Conservation (phyloP, 2,797 vertebrate genomes). For the Eospalax fontanierii region DNA sequence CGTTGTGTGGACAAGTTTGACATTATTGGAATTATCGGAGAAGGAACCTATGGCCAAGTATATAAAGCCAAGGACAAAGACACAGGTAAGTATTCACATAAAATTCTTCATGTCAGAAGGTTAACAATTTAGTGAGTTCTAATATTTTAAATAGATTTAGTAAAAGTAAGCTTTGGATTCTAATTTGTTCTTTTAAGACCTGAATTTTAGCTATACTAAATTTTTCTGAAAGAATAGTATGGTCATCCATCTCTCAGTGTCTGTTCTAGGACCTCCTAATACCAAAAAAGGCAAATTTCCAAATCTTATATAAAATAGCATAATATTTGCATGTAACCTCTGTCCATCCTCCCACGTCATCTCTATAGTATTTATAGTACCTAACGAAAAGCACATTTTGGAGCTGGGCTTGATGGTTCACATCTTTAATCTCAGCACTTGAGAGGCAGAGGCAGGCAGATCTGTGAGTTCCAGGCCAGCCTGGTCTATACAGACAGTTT, state of each 20-base stretch:
- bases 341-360: neutral
- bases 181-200: conserved; percentile 39
- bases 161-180: conserved; percentile 59
- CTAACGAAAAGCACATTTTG: neutral
- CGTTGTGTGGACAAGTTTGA: conserved; percentile 99
- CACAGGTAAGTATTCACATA: conserved; percentile 91
- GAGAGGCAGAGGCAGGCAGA: too few relatives aligned
- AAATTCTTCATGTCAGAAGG: conserved; percentile 44
- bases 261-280: neutral
- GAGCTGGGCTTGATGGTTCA: too few relatives aligned
- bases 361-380: neutral
- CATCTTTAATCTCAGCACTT: too few relatives aligned
- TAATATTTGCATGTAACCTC: neutral
- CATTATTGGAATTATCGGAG: conserved; percentile 99
- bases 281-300: neutral
- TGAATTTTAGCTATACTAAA: conserved; percentile 41
- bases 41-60: conserved; percentile 99
- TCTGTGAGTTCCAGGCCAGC: too few relatives aligned
- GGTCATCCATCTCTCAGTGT: neutral
- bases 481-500: too few relatives aligned
- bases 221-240: conserved; percentile 33
- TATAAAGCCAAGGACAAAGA: conserved; percentile 99
- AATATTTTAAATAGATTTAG: conserved; percentile 55
- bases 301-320: neutral
- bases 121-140: conserved; percentile 43